These are phyloP conservation scores for Lophotis ruficrista DNA, from an alignment of 2,113 vertebrate genomes.

Conservation along the genomic window DNA sequence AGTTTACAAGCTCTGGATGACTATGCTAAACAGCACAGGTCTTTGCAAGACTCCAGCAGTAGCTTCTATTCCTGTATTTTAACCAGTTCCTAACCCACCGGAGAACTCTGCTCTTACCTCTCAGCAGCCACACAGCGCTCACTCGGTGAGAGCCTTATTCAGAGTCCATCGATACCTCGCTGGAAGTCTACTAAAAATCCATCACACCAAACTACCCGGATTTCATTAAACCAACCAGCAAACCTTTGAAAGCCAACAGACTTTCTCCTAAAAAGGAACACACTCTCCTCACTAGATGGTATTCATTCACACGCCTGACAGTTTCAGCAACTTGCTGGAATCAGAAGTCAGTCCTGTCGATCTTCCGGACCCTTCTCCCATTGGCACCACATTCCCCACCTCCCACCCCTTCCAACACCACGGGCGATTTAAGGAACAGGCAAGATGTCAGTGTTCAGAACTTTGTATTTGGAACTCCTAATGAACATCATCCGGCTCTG, in stretches of 20 bases:
- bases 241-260: not conserved
- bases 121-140: not conserved
- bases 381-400: rapidly evolving
- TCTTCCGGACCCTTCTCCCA: not conserved
- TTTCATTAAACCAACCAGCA: not conserved
- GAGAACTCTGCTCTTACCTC: not conserved
- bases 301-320: not conserved
- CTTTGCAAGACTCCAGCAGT: not conserved
- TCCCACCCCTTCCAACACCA: not conserved
- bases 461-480: not conserved
- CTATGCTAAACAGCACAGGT: not conserved
- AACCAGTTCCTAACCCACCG: not conserved
- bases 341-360: not conserved
- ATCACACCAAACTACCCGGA: not conserved
- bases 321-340: not conserved
- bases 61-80: not conserved
- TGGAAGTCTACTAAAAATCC: not conserved
- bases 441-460: not conserved
- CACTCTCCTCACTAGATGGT: not conserved
- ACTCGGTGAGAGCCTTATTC: not conserved
- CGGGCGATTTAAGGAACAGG: not conserved
- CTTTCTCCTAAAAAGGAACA: not conserved
- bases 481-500: not conserved
- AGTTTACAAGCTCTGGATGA: not conserved
- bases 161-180: not conserved